These are phyloP conservation scores for Calliphora vicina DNA, from an alignment of 1,140 invertebrate genomes.

Conservation along the genomic window DNA sequence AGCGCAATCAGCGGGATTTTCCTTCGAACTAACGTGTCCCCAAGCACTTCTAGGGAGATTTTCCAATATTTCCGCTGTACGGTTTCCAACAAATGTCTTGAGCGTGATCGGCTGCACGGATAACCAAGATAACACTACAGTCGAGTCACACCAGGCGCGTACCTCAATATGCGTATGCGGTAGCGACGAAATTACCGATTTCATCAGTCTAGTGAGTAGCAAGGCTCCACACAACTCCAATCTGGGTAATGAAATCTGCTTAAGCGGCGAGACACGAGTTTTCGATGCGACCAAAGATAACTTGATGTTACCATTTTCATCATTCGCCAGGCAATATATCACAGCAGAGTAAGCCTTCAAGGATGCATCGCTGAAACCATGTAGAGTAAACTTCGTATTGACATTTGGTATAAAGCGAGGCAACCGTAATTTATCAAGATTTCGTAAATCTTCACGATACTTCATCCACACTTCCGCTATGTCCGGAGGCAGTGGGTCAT, in stretches of 20 bases:
- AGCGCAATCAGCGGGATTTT: constrained; percentile 30
- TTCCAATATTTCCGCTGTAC: constrained; percentile 18
- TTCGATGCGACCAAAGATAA: background rate
- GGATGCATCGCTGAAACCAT: background rate
- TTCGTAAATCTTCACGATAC: background rate
- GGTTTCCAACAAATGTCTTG: constrained; percentile 15
- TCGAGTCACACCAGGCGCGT: background rate
- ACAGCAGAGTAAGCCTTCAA: background rate
- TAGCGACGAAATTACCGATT: background rate
- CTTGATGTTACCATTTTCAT: background rate
- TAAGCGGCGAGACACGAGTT: background rate
- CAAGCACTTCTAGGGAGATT: background rate
- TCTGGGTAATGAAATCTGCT: background rate
- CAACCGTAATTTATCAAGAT: background rate
- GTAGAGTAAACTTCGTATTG: background rate
- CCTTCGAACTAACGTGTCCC: background rate
- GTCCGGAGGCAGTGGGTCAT: background rate
- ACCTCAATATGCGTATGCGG: background rate
- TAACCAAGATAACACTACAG: background rate
- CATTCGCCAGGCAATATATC: background rate
- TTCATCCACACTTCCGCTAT: background rate
- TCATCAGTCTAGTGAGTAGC: too few species aligned
- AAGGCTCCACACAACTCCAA: too few species aligned
- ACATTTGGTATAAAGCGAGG: background rate
- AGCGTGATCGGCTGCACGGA: background rate